A percentile compares a stretch with the other conserved stretches of the same genome.
Conservation (phyloP, 2,113 vertebrate species). For the Lophius piscatorius region DNA sequence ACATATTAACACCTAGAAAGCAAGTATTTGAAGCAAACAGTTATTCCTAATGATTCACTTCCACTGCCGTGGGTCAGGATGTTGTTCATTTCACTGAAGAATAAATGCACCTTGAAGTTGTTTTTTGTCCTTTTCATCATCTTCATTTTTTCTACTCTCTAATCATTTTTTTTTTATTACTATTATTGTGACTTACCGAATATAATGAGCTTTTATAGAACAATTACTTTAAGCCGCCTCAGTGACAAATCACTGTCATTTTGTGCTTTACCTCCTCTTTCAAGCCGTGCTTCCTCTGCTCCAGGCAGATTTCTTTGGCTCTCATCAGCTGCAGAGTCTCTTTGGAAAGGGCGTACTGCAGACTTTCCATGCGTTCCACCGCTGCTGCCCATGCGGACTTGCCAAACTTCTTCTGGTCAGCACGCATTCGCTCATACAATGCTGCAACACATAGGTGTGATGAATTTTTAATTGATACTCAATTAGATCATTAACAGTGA, state of each 20-base stretch:
- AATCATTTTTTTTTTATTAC: no score
- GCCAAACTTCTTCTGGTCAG: constrained; percentile 95
- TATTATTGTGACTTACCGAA: no score
- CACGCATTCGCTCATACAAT: constrained; percentile 92
- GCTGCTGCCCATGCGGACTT: constrained; percentile 93
- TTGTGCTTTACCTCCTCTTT: constrained; percentile 90
- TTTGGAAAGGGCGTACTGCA: constrained; percentile 93
- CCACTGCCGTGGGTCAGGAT: constrained; percentile 38
- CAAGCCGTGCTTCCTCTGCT: constrained; percentile 92
- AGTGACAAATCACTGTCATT: no score
- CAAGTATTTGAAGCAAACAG: constrained; percentile 10
- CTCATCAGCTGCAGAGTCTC: constrained; percentile 98
- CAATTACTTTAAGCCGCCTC: no score
- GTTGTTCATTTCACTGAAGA: constrained; percentile 39
- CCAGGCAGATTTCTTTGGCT: constrained; percentile 96
- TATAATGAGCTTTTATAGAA: no score
- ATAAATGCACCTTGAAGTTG: constrained; percentile 54
- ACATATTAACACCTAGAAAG: no score
- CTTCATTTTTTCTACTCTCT: constrained; percentile 2
- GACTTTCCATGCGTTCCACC: constrained; percentile 93
- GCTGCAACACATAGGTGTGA: constrained; percentile 70
- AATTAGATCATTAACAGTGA: not conserved
- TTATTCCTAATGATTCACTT: constrained; percentile 43
- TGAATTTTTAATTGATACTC: not conserved
- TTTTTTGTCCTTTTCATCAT: constrained; percentile 9